These are phyloP conservation scores for Brachionus koreanus DNA, from an alignment of 1,140 invertebrate species.

Conservation along the genomic window DNA sequence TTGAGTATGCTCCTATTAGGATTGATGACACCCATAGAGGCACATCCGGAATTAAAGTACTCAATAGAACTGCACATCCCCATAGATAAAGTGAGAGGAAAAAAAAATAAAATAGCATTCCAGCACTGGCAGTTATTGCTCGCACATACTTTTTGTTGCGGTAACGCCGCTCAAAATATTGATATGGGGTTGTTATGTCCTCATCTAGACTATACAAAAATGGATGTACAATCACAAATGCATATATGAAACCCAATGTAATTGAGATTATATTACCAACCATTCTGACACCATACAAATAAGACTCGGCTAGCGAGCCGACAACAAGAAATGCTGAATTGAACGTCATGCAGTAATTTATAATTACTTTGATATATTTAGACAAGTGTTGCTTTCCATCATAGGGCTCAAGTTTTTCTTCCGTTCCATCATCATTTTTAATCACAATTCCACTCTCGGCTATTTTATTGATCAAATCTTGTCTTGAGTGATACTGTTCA, in stretches of 20 bases:
- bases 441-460: constrained; percentile 6
- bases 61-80: constrained; percentile 10
- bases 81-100: constrained; percentile 17
- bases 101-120: constrained; percentile 27
- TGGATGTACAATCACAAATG: constrained; percentile 14
- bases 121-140: constrained; percentile 3
- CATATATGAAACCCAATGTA: constrained; percentile 16
- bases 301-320: constrained; percentile 9
- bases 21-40: constrained; percentile 1
- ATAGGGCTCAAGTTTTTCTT: constrained; percentile 16
- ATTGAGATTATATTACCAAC: constrained; percentile 31
- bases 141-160: not conserved
- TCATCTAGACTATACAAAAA: constrained; percentile 16
- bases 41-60: constrained; percentile 6
- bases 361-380: constrained; percentile 26
- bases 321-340: constrained; percentile 7
- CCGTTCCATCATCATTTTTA: not conserved
- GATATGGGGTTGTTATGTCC: constrained; percentile 29
- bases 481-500: not conserved
- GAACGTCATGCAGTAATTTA: constrained; percentile 22
- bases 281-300: constrained; percentile 26
- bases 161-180: constrained; percentile 21
- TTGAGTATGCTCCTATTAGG: not conserved
- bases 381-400: not conserved
- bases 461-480: not conserved